Evolutionary conservation across 30 jellyfish, hydroid and myxozoan genomes (phyloP).

Genomic region (Catostylus mosaicus): DNA sequence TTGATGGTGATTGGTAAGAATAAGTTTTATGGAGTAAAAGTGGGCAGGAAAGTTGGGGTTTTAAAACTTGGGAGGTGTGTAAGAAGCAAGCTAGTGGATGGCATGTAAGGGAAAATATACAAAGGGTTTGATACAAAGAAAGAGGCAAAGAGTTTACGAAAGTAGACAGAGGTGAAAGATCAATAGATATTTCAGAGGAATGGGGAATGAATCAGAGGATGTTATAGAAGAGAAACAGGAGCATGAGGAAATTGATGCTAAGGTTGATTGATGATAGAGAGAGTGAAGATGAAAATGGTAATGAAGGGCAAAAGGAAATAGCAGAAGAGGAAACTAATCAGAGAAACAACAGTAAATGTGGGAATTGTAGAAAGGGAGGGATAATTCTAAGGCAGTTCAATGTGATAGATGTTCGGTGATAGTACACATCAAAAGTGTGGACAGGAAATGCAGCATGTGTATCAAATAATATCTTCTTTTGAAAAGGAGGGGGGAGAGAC

Average conservation of each 20-base stretch:
- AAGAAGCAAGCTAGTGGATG: not conserved
- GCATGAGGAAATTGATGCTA: not conserved
- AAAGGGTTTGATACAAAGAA: not conserved
- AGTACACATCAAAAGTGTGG: not conserved
- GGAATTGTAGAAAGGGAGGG: not conserved
- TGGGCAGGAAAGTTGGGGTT: not conserved
- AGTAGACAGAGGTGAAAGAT: not conserved
- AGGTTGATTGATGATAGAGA: not conserved
- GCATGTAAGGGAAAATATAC: not conserved
- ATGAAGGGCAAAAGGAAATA: not conserved
- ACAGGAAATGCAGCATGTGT: not conserved
- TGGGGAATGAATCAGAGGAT: not conserved
- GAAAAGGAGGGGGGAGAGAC: not conserved
- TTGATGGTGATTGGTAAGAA: not conserved
- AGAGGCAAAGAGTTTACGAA: not conserved
- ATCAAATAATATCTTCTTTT: not conserved
- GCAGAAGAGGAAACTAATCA: not conserved
- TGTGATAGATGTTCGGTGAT: not conserved
- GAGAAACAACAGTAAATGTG: not conserved
- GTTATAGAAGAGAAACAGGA: not conserved
- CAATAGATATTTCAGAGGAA: not conserved
- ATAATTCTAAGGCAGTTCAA: not conserved
- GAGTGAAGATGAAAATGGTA: not conserved
- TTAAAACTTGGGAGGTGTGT: not conserved
- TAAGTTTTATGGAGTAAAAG: not conserved